These are phyloP conservation scores for Gymnoscelis rufifasciata DNA, from an alignment of 2,888 invertebrate species.

Conservation along the genomic window DNA sequence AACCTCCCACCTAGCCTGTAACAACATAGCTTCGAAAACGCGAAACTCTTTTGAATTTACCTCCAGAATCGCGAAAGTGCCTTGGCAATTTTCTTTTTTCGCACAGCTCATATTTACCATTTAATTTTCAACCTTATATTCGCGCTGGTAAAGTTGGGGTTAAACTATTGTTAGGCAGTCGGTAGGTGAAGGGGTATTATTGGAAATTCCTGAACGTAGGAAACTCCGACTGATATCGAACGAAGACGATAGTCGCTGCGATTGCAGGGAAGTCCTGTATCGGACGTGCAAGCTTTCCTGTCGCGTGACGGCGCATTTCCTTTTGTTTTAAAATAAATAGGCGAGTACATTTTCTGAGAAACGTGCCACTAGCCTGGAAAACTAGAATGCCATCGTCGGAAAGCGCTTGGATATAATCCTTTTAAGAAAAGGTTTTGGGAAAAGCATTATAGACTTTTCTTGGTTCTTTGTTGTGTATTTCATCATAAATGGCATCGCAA, in stretches of 20 bases:
- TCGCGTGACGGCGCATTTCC: conserved; percentile 42
- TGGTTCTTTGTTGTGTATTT: background rate
- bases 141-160: conserved; percentile 20
- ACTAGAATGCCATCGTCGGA: background rate
- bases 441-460: background rate
- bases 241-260: conserved; percentile 62
- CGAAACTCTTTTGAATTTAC: conserved; percentile 69
- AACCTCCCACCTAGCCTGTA: conserved; percentile 42
- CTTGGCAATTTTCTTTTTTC: conserved; percentile 22
- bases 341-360: conserved; percentile 16
- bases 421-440: background rate
- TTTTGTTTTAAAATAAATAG: conserved; percentile 36
- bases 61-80: conserved; percentile 58
- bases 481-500: background rate
- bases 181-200: conserved; percentile 52
- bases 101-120: background rate
- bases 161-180: conserved; percentile 6
- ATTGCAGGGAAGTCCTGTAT: conserved; percentile 56
- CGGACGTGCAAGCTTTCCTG: conserved; percentile 52
- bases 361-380: conserved; percentile 8
- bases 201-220: conserved; percentile 72
- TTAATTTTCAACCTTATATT: conserved; percentile 33
- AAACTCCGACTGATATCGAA: conserved; percentile 61
- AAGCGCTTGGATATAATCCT: background rate
- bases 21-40: conserved; percentile 51